These are phyloP conservation scores for Malacosoma neustria DNA, from an alignment of 2,888 invertebrate species.

Conservation along the genomic window DNA sequence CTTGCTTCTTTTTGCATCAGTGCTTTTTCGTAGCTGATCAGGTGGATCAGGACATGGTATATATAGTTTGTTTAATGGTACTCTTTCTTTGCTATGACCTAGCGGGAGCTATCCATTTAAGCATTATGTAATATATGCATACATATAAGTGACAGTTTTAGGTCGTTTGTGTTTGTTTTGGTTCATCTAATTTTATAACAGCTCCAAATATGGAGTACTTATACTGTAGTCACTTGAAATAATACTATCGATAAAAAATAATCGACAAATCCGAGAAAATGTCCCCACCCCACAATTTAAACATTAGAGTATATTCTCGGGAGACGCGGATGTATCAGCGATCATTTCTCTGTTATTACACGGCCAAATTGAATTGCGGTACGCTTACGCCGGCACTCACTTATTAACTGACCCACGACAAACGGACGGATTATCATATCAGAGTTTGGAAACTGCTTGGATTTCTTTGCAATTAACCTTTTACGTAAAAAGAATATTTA, in stretches of 20 bases:
- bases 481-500: not conserved
- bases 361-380: slow-evolving; percentile 38
- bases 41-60: too few relatives aligned
- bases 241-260: slow-evolving; percentile 9
- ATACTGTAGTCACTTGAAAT: too few relatives aligned
- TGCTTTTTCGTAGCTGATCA: too few relatives aligned
- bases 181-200: too few relatives aligned
- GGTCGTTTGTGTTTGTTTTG: too few relatives aligned
- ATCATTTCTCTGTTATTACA: slow-evolving; percentile 42
- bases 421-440: slow-evolving; percentile 11
- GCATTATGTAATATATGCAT: too few relatives aligned
- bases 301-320: slow-evolving; percentile 45
- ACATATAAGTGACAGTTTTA: too few relatives aligned
- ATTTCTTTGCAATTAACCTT: not conserved
- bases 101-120: too few relatives aligned
- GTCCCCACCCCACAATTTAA: slow-evolving; percentile 31
- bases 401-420: slow-evolving; percentile 31
- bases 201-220: too few relatives aligned
- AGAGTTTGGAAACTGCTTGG: not conserved
- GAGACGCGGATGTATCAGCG: slow-evolving; percentile 40
- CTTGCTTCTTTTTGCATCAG: too few relatives aligned
- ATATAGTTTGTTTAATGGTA: too few relatives aligned
- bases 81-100: too few relatives aligned
- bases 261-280: slow-evolving; percentile 1
- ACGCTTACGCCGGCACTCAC: slow-evolving; percentile 31